Evolutionary conservation across 1,140 invertebrate species (phyloP), one percentile per base, ranked within the genome.

Genomic region (Paraescarpia echinospica): DNA sequence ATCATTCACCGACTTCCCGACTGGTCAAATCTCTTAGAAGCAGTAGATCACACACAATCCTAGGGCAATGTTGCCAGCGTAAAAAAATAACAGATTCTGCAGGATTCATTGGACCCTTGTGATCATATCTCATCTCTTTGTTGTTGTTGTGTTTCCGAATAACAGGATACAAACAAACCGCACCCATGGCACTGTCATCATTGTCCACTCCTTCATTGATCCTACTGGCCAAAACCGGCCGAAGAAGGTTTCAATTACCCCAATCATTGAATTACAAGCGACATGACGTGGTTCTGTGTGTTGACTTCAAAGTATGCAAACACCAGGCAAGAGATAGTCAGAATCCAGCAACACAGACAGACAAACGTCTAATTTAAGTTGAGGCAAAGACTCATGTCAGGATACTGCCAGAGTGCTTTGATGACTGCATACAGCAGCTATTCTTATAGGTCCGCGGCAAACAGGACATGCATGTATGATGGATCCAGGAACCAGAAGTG

Each of bases 401-500:
- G 59, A 22, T 27, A 4, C 41, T 77, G 59, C 18, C 59, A 77
- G 59, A 77, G 2, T 77, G 14, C 27, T 27, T 27, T 77, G 59
- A 77, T 77, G 59, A 77, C 59, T 77, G 18, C 48, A 18, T 18
- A 2, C 12, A 4, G 59, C 22, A 27, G 18, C n/a, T 77, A 31
- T 18, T 77, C 27, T 77, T 77, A 77, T 77, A 77, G 59, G 59
- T 18, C 22, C 27, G 12, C 59, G 27, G 59, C 59, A 77, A 77
- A 77, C 59, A 77, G 59, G 59, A 77, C 18, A 6, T 77, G 59
- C 4, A 4, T 41, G 41, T 41, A 12, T 41, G 41, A 4, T 4
- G 59, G 27, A 77, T 77, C 59, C 91, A 91, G n/a, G 33, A 33
- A 48, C 41, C 59, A 59, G 33, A 41, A 91, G 91, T 35, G 35